phyloP scores from a whole-genome alignment of 2,888 invertebrate species.

The Ennomos fuscantarius region DNA sequence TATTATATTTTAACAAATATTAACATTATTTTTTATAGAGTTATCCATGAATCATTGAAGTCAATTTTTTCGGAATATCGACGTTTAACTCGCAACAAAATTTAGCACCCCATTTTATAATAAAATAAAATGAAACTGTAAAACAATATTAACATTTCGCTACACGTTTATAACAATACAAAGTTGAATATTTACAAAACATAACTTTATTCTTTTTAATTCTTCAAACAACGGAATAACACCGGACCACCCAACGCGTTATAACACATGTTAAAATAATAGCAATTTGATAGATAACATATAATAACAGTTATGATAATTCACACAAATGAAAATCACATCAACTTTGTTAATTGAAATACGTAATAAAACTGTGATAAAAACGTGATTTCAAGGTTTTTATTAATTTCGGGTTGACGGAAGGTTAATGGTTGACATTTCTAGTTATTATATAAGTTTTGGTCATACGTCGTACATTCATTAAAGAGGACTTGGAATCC shows the following conservation, averaged over 20 bases:
- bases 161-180: constrained; percentile 48
- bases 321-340: constrained; percentile 47
- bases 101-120: neutral
- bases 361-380: constrained; percentile 40
- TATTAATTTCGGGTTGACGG: constrained; percentile 14
- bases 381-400: constrained; percentile 31
- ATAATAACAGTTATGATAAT: constrained; percentile 40
- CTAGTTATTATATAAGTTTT: neutral
- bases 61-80: no score
- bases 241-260: constrained; percentile 57
- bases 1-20: no score
- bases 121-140: constrained; percentile 6
- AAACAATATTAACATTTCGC: constrained; percentile 10
- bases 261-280: constrained; percentile 42
- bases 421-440: constrained; percentile 21
- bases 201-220: constrained; percentile 47
- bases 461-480: neutral
- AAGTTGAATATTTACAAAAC: constrained; percentile 62
- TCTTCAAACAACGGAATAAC: constrained; percentile 50
- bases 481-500: no score
- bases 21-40: no score
- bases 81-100: no score
- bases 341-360: constrained; percentile 48
- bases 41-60: no score
- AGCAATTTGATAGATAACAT: constrained; percentile 32